Evolutionary conservation across 2,888 invertebrate genomes (phyloP), one percentile per base, ranked within the genome.

Genomic region (Alloscopus bannaensis): DNA sequence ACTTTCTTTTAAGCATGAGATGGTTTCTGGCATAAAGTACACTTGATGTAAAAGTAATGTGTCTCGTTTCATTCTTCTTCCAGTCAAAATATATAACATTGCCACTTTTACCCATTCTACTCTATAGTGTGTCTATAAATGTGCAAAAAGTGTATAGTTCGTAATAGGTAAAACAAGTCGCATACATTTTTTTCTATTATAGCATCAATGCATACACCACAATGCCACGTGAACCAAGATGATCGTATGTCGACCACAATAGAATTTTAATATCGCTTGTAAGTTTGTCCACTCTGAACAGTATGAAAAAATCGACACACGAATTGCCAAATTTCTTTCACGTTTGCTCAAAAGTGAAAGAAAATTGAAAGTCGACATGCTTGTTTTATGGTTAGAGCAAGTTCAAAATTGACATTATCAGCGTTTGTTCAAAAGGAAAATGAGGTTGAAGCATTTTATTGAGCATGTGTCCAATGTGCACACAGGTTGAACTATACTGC

Each of bases 281-380:
- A n/a, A n/a, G n/a, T n/a, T n/a, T n/a, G n/a, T n/a, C n/a, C n/a
- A n/a, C n/a, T n/a, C n/a, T n/a, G n/a, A n/a, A n/a, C n/a, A n/a
- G n/a, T n/a, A 28, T 59, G 59, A 59, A 59, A 55, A 55, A 18
- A n/a, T n/a, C n/a, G n/a, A n/a, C n/a, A n/a, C n/a, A n/a, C n/a
- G n/a, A n/a, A n/a, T n/a, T 16, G 18, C n/a, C 50, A 55, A 55
- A 28, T 55, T 55, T 26, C 55, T 3, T 55, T 26, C 18, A 20
- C 20, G 11, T 8, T 18, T 55, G 2, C 55, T 31, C 22, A 47
- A 50, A 50, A n/a, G n/a, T n/a, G 4, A 55, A 8, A 55, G 65
- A 50, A 66, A 66, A 66, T 66, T 66, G 65, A 50, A 47, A 66
- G 65, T 66, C 65, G 24, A 28, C 68, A 52, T 36, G 28, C 28